Evolutionary conservation across 2,113 vertebrate genomes (phyloP).

Genomic region (Bubalus kerabau): DNA sequence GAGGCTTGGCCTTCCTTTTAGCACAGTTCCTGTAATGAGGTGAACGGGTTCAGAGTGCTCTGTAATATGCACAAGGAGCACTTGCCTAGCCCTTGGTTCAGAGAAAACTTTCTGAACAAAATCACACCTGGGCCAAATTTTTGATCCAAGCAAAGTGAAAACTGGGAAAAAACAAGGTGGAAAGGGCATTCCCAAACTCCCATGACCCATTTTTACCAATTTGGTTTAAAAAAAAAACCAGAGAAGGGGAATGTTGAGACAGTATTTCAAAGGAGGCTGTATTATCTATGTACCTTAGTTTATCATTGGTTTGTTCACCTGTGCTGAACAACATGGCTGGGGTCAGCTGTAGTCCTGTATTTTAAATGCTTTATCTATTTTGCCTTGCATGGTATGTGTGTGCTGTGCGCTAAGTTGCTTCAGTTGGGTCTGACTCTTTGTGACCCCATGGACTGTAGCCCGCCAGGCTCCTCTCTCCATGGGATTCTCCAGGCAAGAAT

Average conservation of each 20-base stretch:
- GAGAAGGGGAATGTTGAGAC: background rate
- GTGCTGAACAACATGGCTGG: background rate
- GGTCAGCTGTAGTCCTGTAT: background rate
- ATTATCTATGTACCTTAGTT: background rate
- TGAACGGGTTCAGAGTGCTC: background rate
- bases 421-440: background rate
- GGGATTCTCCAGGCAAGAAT: background rate
- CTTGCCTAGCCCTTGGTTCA: background rate
- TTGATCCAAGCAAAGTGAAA: background rate
- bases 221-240: background rate
- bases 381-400: background rate
- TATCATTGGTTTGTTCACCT: background rate
- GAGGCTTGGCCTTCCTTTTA: background rate
- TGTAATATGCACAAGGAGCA: background rate
- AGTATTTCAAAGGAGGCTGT: background rate
- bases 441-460: background rate
- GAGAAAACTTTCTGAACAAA: background rate
- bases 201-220: background rate
- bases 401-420: background rate
- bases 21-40: rapidly evolving
- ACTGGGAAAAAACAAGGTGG: background rate
- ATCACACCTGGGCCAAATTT: background rate
- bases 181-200: background rate
- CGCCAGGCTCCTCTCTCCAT: background rate
- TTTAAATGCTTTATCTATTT: background rate